Evolutionary conservation across 2,888 invertebrate species (phyloP).

Genomic region (Lithophane semibrunnea): DNA sequence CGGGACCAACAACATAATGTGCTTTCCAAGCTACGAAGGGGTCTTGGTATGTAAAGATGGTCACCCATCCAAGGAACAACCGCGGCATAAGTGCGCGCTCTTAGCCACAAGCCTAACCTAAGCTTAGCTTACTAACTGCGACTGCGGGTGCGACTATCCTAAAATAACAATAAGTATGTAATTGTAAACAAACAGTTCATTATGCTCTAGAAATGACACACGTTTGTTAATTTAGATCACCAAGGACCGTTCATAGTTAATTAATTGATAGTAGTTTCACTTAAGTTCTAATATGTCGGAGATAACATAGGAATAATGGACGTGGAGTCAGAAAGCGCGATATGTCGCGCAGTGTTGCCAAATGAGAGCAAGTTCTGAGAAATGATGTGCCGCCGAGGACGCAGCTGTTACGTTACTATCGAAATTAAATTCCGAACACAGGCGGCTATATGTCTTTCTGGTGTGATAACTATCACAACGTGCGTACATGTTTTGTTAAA

Average conservation of each 20-base stretch:
- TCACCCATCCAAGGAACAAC: no score
- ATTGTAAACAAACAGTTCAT: conserved; percentile 34
- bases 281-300: conserved; percentile 54
- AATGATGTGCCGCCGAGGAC: conserved; percentile 47
- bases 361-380: conserved; percentile 66
- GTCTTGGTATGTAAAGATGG: no score
- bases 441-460: conserved; percentile 15
- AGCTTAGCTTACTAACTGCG: no score
- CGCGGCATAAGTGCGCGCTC: no score
- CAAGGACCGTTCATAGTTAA: conserved; percentile 45
- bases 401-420: conserved; percentile 62
- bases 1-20: no score
- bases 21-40: no score
- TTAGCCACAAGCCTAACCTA: no score
- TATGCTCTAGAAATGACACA: conserved; percentile 48
- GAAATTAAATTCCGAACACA: conserved; percentile 53
- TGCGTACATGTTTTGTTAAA: background rate
- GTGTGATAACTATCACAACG: conserved; percentile 29
- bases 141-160: background rate
- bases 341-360: conserved; percentile 57
- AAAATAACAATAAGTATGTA: conserved; percentile 17
- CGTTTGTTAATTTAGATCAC: conserved; percentile 56
- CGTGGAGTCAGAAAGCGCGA: conserved; percentile 49
- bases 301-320: conserved; percentile 53
- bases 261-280: conserved; percentile 59